These are phyloP conservation scores for Aphrophora alni DNA, from an alignment of 2,888 invertebrate genomes.

Conservation along the genomic window DNA sequence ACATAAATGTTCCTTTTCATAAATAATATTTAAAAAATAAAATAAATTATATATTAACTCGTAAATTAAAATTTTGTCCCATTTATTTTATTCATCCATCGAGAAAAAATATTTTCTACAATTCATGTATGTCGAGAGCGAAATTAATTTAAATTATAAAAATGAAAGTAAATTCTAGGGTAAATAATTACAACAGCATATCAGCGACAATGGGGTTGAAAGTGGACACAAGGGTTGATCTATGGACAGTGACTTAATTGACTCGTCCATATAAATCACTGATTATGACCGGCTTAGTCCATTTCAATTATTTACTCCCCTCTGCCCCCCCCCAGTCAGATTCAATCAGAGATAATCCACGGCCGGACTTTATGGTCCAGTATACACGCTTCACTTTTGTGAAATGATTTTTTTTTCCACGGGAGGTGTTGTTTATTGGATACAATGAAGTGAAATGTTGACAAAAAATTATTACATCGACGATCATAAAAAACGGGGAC, in stretches of 20 bases:
- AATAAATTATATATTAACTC: too few relatives aligned
- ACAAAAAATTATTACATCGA: constrained; percentile 23
- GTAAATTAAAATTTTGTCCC: too few relatives aligned
- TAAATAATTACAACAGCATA: background rate
- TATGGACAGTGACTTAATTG: constrained; percentile 28
- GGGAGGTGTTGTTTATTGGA: constrained; percentile 15
- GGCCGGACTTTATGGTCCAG: background rate
- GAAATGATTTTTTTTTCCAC: too few relatives aligned
- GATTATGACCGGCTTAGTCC: constrained; percentile 26
- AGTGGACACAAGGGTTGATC: background rate
- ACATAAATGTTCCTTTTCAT: too few relatives aligned
- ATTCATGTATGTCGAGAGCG: background rate
- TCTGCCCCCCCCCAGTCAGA: background rate
- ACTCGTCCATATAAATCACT: constrained; percentile 34
- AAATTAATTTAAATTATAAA: background rate
- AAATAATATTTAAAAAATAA: too few relatives aligned
- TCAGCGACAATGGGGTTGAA: constrained; percentile 8
- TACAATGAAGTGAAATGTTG: constrained; percentile 17
- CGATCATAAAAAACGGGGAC: constrained; percentile 17
- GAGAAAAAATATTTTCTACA: too few relatives aligned
- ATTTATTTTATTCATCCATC: too few relatives aligned
- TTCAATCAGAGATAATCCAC: constrained; percentile 24
- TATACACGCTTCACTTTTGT: constrained; percentile 12
- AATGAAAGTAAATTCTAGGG: background rate
- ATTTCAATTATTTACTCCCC: constrained; percentile 35